Conservation (phyloP, 2,888 invertebrate species). For the Yponomeuta malinellus region DNA sequence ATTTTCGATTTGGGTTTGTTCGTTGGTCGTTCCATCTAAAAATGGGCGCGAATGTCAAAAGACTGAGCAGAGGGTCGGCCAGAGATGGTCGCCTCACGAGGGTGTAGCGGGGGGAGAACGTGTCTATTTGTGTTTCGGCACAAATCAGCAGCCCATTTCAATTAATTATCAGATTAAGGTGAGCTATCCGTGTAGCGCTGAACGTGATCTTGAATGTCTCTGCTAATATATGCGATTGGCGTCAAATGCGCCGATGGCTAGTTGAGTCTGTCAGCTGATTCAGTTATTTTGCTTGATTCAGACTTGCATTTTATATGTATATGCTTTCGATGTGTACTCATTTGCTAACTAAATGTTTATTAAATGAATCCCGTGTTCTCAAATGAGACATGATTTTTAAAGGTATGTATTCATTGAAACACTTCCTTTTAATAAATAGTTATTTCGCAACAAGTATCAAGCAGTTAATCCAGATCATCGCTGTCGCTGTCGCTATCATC, state of each 20-base stretch:
- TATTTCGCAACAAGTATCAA: no score
- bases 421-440: no score
- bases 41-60: conserved; percentile 73
- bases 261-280: neutral
- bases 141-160: conserved; percentile 72
- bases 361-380: no score
- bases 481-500: no score
- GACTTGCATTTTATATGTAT: neutral
- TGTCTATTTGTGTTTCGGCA: conserved; percentile 68
- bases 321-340: no score
- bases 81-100: conserved; percentile 27
- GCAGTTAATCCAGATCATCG: no score
- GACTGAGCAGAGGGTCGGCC: conserved; percentile 65
- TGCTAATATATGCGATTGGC: conserved; percentile 38
- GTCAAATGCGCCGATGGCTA: conserved; percentile 4
- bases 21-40: conserved; percentile 70
- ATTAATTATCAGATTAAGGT: conserved; percentile 76
- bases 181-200: conserved; percentile 52
- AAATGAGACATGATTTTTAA: no score
- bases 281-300: neutral
- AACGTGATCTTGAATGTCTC: conserved; percentile 50
- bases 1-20: conserved; percentile 54
- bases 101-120: conserved; percentile 40
- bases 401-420: no score
- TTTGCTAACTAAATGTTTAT: no score